Percentiles rank a stretch among this genome's conserved stretches.
Evolutionary conservation across 2,113 vertebrate genomes (phyloP).

Genomic region (Polypterus senegalus): DNA sequence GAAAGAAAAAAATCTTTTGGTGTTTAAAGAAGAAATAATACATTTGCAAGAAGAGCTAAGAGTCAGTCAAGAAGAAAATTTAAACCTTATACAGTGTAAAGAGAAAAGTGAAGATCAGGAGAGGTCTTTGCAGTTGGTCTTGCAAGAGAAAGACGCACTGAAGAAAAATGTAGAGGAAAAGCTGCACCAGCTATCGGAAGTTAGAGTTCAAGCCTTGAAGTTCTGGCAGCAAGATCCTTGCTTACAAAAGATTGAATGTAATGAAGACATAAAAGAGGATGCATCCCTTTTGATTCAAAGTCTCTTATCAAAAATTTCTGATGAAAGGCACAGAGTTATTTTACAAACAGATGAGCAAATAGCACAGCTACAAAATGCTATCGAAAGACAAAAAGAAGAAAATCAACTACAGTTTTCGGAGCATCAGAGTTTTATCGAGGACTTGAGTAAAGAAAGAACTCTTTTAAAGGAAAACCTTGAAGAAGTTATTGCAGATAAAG

Average conservation of each 20-base stretch:
- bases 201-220: conserved; percentile 29
- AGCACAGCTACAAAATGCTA: conserved; percentile 34
- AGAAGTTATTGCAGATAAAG: conserved; percentile 52
- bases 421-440: conserved; percentile 45
- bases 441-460: conserved; percentile 55
- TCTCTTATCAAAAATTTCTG: conserved; percentile 36
- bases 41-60: conserved; percentile 9
- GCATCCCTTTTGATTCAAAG: conserved; percentile 33
- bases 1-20: conserved; percentile 40
- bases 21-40: conserved; percentile 37
- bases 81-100: conserved; percentile 18
- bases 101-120: conserved; percentile 36
- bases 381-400: conserved; percentile 47
- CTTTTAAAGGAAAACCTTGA: conserved; percentile 56
- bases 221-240: conserved; percentile 23
- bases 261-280: conserved; percentile 33
- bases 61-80: conserved; percentile 1
- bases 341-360: conserved; percentile 42
- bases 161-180: conserved; percentile 35
- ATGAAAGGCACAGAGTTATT: conserved; percentile 35
- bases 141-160: conserved; percentile 39
- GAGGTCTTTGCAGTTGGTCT: conserved; percentile 31
- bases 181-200: conserved; percentile 28
- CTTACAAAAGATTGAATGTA: background rate
- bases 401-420: conserved; percentile 37